phyloP scores from a whole-genome alignment of 2,113 vertebrate species.

The Dipodomys ordii region DNA sequence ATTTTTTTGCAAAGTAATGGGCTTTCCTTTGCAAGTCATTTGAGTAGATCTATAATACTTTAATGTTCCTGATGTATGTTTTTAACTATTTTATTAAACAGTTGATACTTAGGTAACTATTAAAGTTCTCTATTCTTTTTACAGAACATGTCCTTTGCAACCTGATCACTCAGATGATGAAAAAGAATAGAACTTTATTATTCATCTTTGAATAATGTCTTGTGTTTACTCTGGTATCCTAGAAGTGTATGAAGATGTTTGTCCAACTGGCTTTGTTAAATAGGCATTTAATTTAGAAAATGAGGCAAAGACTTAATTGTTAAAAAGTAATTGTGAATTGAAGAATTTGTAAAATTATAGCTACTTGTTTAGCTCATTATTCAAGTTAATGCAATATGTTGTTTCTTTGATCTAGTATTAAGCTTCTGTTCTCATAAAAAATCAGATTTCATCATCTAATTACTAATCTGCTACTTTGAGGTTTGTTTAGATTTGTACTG shows the following conservation, averaged over 20 bases:
- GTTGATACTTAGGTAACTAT: background rate
- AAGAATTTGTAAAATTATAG: conserved; percentile 41
- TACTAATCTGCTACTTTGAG: conserved; percentile 50
- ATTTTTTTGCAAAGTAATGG: conserved; percentile 10
- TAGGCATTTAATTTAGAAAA: conserved; percentile 68
- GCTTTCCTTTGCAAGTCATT: conserved; percentile 52
- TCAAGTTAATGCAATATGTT: conserved; percentile 49
- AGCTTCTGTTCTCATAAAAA: conserved; percentile 21
- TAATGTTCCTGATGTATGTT: conserved; percentile 10
- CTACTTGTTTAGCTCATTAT: conserved; percentile 38
- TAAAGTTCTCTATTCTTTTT: conserved; percentile 66
- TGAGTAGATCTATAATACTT: background rate
- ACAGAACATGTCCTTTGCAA: conserved; percentile 78
- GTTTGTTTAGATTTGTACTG: conserved; percentile 56
- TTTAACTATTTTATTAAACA: background rate
- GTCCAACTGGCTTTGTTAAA: conserved; percentile 53
- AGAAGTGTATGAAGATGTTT: conserved; percentile 66
- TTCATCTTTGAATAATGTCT: conserved; percentile 13
- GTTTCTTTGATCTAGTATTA: conserved; percentile 58
- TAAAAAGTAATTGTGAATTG: conserved; percentile 65
- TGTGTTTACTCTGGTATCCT: background rate
- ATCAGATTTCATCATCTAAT: conserved; percentile 51
- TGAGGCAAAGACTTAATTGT: conserved; percentile 48
- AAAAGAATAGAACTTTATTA: conserved; percentile 77
- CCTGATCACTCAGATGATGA: conserved; percentile 70